These are phyloP conservation scores for Solenopsis fugax DNA, from an alignment of 1,140 invertebrate genomes.

Conservation along the genomic window DNA sequence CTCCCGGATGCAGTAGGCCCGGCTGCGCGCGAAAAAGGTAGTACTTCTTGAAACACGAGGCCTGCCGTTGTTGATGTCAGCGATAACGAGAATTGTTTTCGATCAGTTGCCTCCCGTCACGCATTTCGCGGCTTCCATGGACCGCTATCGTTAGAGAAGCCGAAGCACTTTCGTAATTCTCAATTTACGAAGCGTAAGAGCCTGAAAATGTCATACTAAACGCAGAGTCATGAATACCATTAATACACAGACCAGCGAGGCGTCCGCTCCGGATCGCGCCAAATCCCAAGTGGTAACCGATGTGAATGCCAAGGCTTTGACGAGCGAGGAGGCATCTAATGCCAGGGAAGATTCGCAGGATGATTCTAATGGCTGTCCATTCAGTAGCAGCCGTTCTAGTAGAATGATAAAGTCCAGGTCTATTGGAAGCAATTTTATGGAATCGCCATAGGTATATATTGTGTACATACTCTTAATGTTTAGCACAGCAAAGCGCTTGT, in stretches of 20 bases:
- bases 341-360: not conserved
- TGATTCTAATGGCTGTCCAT: slow-evolving; percentile 10
- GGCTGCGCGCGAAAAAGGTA: slow-evolving; percentile 37
- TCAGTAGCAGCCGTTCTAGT: slow-evolving; percentile 69
- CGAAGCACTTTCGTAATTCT: slow-evolving; percentile 9
- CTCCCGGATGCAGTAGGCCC: not conserved
- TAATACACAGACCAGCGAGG: slow-evolving; percentile 51
- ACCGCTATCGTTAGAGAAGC: not conserved
- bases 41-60: slow-evolving; percentile 66
- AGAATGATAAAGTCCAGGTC: slow-evolving; percentile 69
- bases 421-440: slow-evolving; percentile 30
- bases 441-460: slow-evolving; percentile 56
- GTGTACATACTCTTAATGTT: not conserved
- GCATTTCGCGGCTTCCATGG: not conserved
- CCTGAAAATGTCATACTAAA: slow-evolving; percentile 59
- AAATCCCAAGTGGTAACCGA: not conserved
- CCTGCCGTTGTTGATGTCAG: slow-evolving; percentile 57
- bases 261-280: slow-evolving; percentile 28
- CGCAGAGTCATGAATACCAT: slow-evolving; percentile 61
- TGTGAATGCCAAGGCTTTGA: not conserved
- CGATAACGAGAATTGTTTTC: slow-evolving; percentile 70
- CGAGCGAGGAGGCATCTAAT: slow-evolving; percentile 11
- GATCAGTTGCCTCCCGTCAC: slow-evolving; percentile 10
- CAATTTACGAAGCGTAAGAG: not conserved
- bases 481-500: not conserved